Evolutionary conservation across 2,113 vertebrate species (phyloP), one percentile per base, ranked within the genome.

Genomic region (Lanius collurio): DNA sequence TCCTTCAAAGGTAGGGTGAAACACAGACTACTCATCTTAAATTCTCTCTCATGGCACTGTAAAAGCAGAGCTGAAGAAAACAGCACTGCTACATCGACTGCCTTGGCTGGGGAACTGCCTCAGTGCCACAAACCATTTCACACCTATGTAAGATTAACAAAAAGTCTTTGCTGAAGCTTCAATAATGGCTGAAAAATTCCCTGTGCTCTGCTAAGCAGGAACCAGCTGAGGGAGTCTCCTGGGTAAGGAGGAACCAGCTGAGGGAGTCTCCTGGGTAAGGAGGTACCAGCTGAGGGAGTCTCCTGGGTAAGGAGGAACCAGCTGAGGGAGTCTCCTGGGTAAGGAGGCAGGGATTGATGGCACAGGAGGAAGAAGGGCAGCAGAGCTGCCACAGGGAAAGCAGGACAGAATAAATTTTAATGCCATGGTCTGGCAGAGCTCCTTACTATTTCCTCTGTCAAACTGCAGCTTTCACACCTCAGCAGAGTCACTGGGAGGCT

Each of bases 381-480:
- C 46, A 85, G 53, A 41, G 35, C 1, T 2, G 33, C n/a, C 70
- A 44, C 20, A 18, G n/a, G 55, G 42, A 18, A 76, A 75, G 65
- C 27, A 60, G 67, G 33, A 18, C 6, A 47, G 71, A 80, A 46
- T 44, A 52, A 15, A 83, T 44, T 8, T 13, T 15, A 80, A 49
- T 22, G 59, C 63, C 63, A 20, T 5, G 5, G 27, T 65, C 78
- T 86, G 63, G 70, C 68, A 80, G 31, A 79, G n/a, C 37, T 80
- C 55, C 50, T 75, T 18, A 9, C 7, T 26, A 77, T 67, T 83
- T 88, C 59, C 88, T 69, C 73, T 75, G n/a, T 59, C 69, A 67
- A 37, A 67, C 47, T 47, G 50, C 77, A 81, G 14, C 44, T 90
- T 82, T 82, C 73, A 82, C 83, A 95, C 52, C 87, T 88, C 80